These are phyloP conservation scores for Isichthys henryi DNA, from an alignment of 2,113 vertebrate genomes.

Conservation along the genomic window DNA sequence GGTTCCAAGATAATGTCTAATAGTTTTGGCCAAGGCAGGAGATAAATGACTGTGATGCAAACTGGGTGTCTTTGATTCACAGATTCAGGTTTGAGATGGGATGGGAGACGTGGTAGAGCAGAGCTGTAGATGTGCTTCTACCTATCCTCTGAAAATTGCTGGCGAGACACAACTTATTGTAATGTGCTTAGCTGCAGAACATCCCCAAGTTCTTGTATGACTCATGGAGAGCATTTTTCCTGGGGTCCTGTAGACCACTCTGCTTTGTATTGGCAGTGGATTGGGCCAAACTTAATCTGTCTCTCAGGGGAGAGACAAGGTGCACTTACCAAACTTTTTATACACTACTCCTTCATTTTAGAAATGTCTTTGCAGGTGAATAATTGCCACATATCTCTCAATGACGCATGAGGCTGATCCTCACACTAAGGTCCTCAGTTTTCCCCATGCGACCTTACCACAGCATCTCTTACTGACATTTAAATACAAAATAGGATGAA, in stretches of 20 bases:
- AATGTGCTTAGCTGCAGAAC: not conserved
- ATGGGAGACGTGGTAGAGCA: conserved; percentile 16
- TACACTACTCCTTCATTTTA: not conserved
- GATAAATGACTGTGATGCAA: conserved; percentile 31
- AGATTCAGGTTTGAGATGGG: conserved; percentile 26
- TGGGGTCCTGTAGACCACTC: not conserved
- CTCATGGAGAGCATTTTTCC: not conserved
- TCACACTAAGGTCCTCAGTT: not conserved
- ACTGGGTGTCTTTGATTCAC: conserved; percentile 37
- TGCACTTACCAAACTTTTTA: conserved; percentile 5
- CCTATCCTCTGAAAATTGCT: not conserved
- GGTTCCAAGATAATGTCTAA: conserved; percentile 38
- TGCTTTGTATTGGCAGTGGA: not conserved
- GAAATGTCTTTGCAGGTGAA: not conserved
- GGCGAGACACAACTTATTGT: not conserved
- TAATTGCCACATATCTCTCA: not conserved
- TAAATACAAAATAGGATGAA: not conserved
- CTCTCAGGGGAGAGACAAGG: not conserved
- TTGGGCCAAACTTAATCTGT: not conserved
- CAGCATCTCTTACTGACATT: not conserved
- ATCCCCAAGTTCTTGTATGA: not conserved
- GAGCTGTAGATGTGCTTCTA: conserved; percentile 1
- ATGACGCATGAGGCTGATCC: not conserved
- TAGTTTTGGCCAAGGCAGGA: conserved; percentile 30
- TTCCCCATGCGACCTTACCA: not conserved